phyloP scores from a whole-genome alignment of 2,888 invertebrate species.

The Lepas anatifera region DNA sequence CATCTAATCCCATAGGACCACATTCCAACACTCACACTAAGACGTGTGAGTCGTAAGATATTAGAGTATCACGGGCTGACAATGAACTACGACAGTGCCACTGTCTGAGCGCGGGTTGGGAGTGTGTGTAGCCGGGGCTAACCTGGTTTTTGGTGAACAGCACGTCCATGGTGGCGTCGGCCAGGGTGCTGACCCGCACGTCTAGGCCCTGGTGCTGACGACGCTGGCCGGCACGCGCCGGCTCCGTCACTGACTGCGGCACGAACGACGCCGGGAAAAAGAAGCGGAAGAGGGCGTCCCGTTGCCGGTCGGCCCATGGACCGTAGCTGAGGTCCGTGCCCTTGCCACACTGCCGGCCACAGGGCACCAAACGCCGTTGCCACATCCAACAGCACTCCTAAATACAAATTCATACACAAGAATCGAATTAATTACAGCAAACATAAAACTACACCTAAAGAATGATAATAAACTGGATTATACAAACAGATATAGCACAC shows the following conservation, averaged over 20 bases:
- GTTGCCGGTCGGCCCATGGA: conserved; percentile 96
- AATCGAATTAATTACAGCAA: too few relatives aligned
- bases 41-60: too few relatives aligned
- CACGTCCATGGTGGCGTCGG: conserved; percentile 89
- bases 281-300: conserved; percentile 87
- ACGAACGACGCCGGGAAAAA: conserved; percentile 63
- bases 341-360: conserved; percentile 54
- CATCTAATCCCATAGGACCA: too few relatives aligned
- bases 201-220: conserved; percentile 85
- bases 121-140: conserved; percentile 15
- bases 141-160: conserved; percentile 81
- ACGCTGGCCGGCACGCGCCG: conserved; percentile 73
- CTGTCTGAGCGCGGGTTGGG: too few relatives aligned
- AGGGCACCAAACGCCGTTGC: not conserved
- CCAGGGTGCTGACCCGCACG: conserved; percentile 74
- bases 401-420: too few relatives aligned
- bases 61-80: too few relatives aligned
- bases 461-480: too few relatives aligned
- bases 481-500: too few relatives aligned
- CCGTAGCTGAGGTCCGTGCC: conserved; percentile 95
- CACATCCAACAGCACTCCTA: too few relatives aligned
- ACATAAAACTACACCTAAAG: too few relatives aligned
- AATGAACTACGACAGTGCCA: too few relatives aligned
- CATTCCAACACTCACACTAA: too few relatives aligned
- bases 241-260: conserved; percentile 47